These are phyloP conservation scores for Rhopalosiphum padi DNA, from an alignment of 1,140 invertebrate species.

Conservation along the genomic window DNA sequence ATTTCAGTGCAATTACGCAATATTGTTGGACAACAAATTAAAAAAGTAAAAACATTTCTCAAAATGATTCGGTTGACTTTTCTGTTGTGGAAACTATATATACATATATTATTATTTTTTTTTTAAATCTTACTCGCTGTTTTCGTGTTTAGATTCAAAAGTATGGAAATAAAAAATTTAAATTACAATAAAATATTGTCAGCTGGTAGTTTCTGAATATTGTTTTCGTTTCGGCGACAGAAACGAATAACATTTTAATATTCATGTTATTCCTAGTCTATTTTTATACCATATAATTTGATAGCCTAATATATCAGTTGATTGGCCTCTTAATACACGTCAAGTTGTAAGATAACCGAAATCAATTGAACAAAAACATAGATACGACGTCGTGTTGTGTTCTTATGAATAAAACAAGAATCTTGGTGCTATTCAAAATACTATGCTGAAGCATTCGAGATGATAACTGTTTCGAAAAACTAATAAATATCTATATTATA, in stretches of 20 bases:
- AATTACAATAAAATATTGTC: not conserved
- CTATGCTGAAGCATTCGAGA: not conserved
- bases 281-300: not conserved
- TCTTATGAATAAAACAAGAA: not conserved
- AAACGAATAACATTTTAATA: not conserved
- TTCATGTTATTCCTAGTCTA: not conserved
- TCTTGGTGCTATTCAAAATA: not conserved
- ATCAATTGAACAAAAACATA: not conserved
- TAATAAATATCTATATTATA: not conserved
- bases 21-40: not conserved
- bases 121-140: not conserved
- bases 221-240: not conserved
- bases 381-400: not conserved
- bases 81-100: not conserved
- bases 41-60: not conserved
- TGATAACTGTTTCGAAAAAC: not conserved
- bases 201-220: not conserved
- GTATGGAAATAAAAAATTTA: not conserved
- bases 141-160: not conserved
- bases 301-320: not conserved
- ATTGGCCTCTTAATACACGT: not conserved
- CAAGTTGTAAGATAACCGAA: not conserved
- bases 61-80: not conserved
- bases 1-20: slow-evolving; percentile 5
- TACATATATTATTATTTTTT: not conserved